phyloP scores from a whole-genome alignment of 2,113 vertebrate genomes.

The Hipposideros armiger region DNA sequence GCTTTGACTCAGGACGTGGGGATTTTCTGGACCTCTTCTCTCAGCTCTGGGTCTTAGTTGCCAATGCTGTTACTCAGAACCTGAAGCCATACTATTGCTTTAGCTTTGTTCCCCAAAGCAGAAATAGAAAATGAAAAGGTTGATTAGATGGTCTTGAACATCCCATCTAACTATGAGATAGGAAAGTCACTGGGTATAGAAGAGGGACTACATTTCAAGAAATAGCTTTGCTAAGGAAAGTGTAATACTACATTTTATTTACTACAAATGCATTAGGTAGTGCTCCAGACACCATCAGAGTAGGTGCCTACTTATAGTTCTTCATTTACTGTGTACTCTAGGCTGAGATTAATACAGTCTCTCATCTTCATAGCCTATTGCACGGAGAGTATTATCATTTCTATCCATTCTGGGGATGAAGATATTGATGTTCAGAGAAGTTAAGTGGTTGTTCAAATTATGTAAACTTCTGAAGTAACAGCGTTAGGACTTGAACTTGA shows the following conservation, averaged over 20 bases:
- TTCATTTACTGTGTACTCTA: neutral
- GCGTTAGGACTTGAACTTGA: neutral
- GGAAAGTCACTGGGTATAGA: neutral
- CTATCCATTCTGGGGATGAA: neutral
- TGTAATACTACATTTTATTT: neutral
- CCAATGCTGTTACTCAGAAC: neutral
- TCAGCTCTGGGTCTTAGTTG: neutral
- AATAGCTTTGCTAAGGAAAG: neutral
- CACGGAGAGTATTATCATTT: neutral
- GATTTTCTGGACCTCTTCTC: neutral
- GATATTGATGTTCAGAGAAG: neutral
- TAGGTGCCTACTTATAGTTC: neutral
- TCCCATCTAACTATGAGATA: neutral
- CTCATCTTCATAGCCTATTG: neutral
- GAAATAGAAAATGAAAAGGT: slow-evolving; percentile 2
- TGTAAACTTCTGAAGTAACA: neutral
- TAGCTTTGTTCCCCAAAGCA: neutral
- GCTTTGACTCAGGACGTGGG: slow-evolving; percentile 8
- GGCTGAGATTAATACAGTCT: neutral
- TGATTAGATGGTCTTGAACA: neutral
- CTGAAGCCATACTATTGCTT: neutral
- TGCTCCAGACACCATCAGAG: neutral
- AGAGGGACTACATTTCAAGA: neutral
- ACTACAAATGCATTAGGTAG: neutral
- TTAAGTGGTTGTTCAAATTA: slow-evolving; percentile 1